Percentiles rank a stretch among this genome's conserved stretches.
These are phyloP conservation scores for Lydus trimaculatus DNA, from an alignment of 2,888 invertebrate genomes.

Conservation along the genomic window DNA sequence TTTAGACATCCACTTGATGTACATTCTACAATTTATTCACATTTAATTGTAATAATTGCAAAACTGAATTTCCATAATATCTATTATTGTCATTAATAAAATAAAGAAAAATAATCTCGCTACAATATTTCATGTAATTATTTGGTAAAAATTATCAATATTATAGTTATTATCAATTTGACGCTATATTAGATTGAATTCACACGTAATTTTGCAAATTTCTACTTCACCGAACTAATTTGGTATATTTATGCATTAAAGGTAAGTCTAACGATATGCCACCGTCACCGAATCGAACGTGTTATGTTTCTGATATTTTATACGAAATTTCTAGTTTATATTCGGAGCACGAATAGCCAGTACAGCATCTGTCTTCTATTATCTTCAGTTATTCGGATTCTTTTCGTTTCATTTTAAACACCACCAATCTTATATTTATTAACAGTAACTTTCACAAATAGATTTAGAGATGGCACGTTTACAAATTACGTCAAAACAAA, in stretches of 20 bases:
- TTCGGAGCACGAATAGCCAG: slow-evolving; percentile 15
- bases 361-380: slow-evolving; percentile 10
- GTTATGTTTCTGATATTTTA: background rate
- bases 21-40: background rate
- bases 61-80: background rate
- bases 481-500: too few species aligned
- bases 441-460: too few species aligned
- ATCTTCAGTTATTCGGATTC: slow-evolving; percentile 21
- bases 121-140: too few species aligned
- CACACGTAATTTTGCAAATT: background rate
- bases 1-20: background rate
- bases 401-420: background rate
- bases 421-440: too few species aligned
- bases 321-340: slow-evolving; percentile 16
- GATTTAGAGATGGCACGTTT: too few species aligned
- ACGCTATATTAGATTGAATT: background rate
- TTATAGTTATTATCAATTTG: background rate
- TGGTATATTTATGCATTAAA: background rate
- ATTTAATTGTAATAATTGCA: background rate
- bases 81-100: background rate
- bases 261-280: background rate
- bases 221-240: background rate
- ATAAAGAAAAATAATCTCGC: background rate
- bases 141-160: too few species aligned
- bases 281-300: background rate